phyloP scores from a whole-genome alignment of 2,888 invertebrate species.

The Oscheius sp. region DNA sequence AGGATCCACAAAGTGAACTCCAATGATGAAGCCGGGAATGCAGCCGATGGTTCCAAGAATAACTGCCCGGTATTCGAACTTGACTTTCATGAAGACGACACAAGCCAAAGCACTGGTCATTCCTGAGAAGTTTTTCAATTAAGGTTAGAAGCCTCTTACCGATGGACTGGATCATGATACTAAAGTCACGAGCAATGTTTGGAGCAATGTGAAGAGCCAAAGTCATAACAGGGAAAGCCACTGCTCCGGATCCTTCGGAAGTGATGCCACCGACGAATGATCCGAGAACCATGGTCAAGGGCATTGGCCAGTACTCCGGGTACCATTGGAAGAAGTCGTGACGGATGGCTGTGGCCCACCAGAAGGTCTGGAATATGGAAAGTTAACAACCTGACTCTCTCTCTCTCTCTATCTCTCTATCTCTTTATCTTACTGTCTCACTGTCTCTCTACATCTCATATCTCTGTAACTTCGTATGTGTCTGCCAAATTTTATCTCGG shows the following conservation, averaged over 20 bases:
- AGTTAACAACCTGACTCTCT: too few species aligned
- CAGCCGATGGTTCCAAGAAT: constrained; percentile 67
- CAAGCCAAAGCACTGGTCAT: constrained; percentile 72
- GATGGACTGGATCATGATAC: constrained; percentile 67
- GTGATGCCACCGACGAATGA: constrained; percentile 72
- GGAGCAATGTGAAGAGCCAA: constrained; percentile 66
- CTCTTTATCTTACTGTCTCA: too few species aligned
- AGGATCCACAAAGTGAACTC: constrained; percentile 69
- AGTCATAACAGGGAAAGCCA: constrained; percentile 72
- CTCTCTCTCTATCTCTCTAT: too few species aligned
- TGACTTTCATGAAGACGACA: constrained; percentile 71
- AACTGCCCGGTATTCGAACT: constrained; percentile 68
- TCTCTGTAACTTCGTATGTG: too few species aligned
- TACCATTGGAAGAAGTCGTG: constrained; percentile 67
- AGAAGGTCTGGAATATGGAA: constrained; percentile 52
- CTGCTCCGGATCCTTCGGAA: constrained; percentile 69
- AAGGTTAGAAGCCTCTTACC: constrained; percentile 41
- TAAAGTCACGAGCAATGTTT: constrained; percentile 65
- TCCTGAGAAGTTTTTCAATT: constrained; percentile 44
- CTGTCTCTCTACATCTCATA: too few species aligned
- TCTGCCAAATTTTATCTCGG: neutral
- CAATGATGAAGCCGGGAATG: constrained; percentile 70
- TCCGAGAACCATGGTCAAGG: constrained; percentile 73
- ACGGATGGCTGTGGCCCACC: constrained; percentile 70
- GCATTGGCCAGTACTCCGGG: constrained; percentile 70